Base-by-base conservation (phyloP, 2,888 invertebrate genomes). In the Dromius quadrimaculatus region DNA sequence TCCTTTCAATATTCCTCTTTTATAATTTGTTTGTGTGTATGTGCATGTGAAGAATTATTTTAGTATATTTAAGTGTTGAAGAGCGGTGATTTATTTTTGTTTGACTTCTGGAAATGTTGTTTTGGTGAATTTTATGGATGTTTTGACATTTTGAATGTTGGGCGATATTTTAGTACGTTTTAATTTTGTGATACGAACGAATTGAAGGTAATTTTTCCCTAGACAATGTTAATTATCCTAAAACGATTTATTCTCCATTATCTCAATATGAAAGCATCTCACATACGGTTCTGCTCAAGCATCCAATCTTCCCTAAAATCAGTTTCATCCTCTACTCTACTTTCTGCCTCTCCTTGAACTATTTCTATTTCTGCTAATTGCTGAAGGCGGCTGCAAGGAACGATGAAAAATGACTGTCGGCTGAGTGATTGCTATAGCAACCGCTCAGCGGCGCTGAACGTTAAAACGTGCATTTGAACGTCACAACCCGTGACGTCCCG, bases 281-380 rank as follows among this genome's bases (percentile, higher is more conserved):
- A 28, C 28, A 28, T 28, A 28, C 6, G 28, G 4, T 28, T 28
- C 28, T 8, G 8, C 28, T 28, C 28, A 28, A 28, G 28, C 28
- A 6, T 28, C 28, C 28, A 11, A 41, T 41, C 41, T 13, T 17
- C 41, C 41, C 1, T 3, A 41, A 41, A 41, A 41, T 15, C 3
- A 6, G 41, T 41, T n/a, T n/a, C 15, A 4, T 15, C 41, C 15
- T 11, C 41, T 41, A 15, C 11, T 11, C 15, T 3, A 28, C 28
- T 28, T 28, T 28, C 3, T 41, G 2, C 41, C 15, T 17, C 15
- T 15, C 15, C 13, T 15, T 1, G 2, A 15, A 77, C 80, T 78
- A 78, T 80, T 81, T 82, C 81, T 82, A 82, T 81, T 82, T 82
- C 81, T 80, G 81, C 81, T 82, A 82, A 82, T 82, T 82, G 81